phyloP scores from a whole-genome alignment of 2,888 invertebrate genomes.

The Unio pictorum region DNA sequence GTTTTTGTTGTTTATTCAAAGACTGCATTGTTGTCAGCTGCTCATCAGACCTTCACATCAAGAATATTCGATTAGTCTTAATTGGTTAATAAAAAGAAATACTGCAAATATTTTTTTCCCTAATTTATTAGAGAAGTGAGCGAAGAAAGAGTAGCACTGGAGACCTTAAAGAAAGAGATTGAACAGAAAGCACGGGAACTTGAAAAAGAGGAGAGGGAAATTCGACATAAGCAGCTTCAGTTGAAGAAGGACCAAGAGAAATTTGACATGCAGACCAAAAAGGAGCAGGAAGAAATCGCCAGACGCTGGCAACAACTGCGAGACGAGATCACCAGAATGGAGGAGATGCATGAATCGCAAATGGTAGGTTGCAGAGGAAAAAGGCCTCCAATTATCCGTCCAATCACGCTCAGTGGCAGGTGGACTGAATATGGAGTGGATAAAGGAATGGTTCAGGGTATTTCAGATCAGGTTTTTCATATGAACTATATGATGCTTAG shows the following conservation, averaged over 20 bases:
- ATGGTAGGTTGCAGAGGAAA: constrained; percentile 41
- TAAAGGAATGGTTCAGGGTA: neutral
- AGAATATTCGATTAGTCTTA: neutral
- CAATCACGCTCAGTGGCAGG: constrained; percentile 4
- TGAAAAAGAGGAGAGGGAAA: constrained; percentile 45
- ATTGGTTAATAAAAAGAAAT: neutral
- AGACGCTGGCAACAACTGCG: constrained; percentile 65
- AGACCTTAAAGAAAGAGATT: constrained; percentile 43
- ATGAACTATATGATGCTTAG: neutral
- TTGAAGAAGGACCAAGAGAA: constrained; percentile 47
- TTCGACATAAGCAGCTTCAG: constrained; percentile 39
- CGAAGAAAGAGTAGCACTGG: constrained; percentile 36
- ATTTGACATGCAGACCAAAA: constrained; percentile 51
- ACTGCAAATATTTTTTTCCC: neutral
- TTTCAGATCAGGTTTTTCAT: neutral
- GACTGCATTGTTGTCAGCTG: too few relatives aligned
- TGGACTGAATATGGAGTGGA: neutral
- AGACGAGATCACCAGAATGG: constrained; percentile 64
- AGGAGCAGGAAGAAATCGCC: constrained; percentile 59
- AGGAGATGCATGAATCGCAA: constrained; percentile 61
- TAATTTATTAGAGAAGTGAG: constrained; percentile 22
- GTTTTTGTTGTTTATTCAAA: too few relatives aligned
- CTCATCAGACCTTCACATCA: too few relatives aligned
- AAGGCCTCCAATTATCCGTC: neutral
- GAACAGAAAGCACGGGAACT: constrained; percentile 39